Conservation (phyloP, 2,888 invertebrate genomes). For the Yponomeuta cagnagella region DNA sequence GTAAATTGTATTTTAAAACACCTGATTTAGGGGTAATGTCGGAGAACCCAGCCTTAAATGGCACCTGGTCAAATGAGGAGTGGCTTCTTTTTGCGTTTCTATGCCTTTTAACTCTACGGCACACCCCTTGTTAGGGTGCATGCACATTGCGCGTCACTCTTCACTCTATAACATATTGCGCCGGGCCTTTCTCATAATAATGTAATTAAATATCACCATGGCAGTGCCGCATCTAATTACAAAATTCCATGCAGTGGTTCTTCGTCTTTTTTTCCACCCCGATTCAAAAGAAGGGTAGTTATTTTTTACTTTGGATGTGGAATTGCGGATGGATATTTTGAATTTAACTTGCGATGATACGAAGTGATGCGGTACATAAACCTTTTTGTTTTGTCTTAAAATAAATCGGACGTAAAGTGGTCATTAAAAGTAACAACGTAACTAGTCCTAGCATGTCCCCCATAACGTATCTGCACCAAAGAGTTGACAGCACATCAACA, state of each 20-base stretch:
- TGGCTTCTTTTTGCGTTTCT: too few species aligned
- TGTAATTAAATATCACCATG: conserved; percentile 12
- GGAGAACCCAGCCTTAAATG: not conserved
- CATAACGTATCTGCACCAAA: too few species aligned
- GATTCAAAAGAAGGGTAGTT: not conserved
- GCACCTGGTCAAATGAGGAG: not conserved
- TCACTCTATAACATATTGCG: conserved; percentile 9
- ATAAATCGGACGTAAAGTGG: too few species aligned
- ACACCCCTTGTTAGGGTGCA: not conserved
- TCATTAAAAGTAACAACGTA: too few species aligned
- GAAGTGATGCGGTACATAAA: too few species aligned
- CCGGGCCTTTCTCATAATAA: conserved; percentile 9
- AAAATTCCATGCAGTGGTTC: conserved; percentile 3
- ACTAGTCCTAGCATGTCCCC: too few species aligned
- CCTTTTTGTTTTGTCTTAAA: too few species aligned
- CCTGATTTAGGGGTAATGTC: too few species aligned
- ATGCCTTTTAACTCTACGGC: not conserved
- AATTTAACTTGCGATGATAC: too few species aligned
- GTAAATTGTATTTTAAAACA: too few species aligned
- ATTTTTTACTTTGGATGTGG: not conserved
- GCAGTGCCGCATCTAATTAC: conserved; percentile 1
- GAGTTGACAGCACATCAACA: too few species aligned
- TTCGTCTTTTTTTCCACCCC: not conserved
- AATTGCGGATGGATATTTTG: too few species aligned
- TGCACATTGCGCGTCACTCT: not conserved